Percentiles rank a stretch among this genome's conserved stretches.
phyloP scores from a whole-genome alignment of 2,113 vertebrate species.

The Lophotis ruficrista region DNA sequence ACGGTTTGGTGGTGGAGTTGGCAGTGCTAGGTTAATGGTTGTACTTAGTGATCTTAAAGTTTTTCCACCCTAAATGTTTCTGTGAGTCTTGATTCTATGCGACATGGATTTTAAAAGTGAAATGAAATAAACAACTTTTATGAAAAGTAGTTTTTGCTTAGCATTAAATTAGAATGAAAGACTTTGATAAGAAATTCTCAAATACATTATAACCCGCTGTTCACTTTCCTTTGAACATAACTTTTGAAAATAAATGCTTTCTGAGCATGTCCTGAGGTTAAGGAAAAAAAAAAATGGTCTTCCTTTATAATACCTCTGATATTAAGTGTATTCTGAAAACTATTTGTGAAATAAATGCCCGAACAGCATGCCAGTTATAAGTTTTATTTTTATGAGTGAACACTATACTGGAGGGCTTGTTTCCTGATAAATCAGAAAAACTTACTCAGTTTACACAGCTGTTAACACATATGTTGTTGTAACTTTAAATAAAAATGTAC shows the following conservation, averaged over 20 bases:
- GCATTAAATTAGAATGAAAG: neutral
- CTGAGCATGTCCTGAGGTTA: neutral
- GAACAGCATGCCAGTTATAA: neutral
- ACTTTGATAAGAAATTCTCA: neutral
- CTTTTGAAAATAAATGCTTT: neutral
- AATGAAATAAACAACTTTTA: neutral
- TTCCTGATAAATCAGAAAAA: neutral
- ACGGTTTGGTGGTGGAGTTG: too few species aligned
- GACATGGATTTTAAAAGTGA: neutral
- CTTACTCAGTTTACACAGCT: neutral
- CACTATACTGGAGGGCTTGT: neutral
- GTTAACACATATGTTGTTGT: neutral
- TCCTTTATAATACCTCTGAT: neutral
- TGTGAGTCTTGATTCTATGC: too few species aligned
- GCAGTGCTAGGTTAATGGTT: too few species aligned
- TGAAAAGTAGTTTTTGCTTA: neutral
- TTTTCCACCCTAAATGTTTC: too few species aligned
- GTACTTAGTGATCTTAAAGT: too few species aligned
- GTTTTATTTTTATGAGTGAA: neutral
- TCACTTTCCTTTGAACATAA: neutral
- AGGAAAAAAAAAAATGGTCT: neutral
- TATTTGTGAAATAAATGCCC: neutral
- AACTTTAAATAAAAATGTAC: neutral
- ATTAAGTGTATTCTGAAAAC: neutral
- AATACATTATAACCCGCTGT: rapidly evolving